Evolutionary conservation across 2,113 vertebrate species (phyloP).

Genomic region (Ariopsis seemanni): DNA sequence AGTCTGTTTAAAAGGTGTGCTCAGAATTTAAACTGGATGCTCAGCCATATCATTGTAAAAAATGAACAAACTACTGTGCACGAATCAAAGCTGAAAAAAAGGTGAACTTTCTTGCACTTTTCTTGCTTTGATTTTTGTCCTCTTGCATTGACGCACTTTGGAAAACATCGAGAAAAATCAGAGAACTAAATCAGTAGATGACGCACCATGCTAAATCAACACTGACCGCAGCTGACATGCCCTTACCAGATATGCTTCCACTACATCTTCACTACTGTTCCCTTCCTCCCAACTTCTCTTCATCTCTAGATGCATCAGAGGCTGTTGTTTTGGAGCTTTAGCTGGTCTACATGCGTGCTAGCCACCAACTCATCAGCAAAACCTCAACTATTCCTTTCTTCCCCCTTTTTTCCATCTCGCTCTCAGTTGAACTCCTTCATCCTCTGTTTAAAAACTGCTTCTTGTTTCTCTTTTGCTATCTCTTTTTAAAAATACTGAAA

Average conservation of each 20-base stretch:
- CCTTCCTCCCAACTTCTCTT: neutral
- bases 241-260: neutral
- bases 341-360: constrained; percentile 58
- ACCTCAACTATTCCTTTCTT: constrained; percentile 65
- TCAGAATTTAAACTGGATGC: neutral
- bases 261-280: neutral
- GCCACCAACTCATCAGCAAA: constrained; percentile 72
- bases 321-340: constrained; percentile 23
- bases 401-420: constrained; percentile 74
- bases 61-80: neutral
- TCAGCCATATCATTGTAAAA: neutral
- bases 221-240: neutral
- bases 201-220: neutral
- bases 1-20: neutral
- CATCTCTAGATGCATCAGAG: constrained; percentile 39
- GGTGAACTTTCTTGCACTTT: neutral
- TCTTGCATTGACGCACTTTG: neutral
- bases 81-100: neutral
- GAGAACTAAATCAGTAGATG: neutral
- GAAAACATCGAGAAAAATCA: neutral
- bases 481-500: constrained; percentile 38
- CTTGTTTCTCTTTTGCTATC: constrained; percentile 57
- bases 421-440: constrained; percentile 66
- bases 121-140: neutral
- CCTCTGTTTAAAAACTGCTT: neutral